Conservation (phyloP, 2,888 invertebrate genomes). For the Coenonympha glycerion region DNA sequence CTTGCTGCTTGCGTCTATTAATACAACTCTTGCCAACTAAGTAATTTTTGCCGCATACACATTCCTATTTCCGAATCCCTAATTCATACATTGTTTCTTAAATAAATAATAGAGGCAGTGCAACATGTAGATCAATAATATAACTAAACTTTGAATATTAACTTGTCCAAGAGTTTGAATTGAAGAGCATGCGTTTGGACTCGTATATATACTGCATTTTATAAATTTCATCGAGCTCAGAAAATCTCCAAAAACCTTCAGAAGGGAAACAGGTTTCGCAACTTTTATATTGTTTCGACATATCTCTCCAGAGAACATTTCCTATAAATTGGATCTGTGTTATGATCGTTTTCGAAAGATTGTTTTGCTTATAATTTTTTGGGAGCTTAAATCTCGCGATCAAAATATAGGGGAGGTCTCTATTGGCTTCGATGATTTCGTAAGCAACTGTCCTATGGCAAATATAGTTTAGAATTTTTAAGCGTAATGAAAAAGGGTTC, state of each 20-base stretch:
- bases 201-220: too few relatives aligned
- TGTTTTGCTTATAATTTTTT: constrained; percentile 29
- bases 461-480: constrained; percentile 25
- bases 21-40: constrained; percentile 48
- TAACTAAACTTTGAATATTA: too few relatives aligned
- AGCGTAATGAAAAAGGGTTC: constrained; percentile 33
- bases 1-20: constrained; percentile 69
- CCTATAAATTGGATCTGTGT: constrained; percentile 70
- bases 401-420: too few relatives aligned
- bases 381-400: not conserved
- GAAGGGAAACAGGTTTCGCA: constrained; percentile 52
- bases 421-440: too few relatives aligned
- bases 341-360: constrained; percentile 44
- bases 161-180: too few relatives aligned
- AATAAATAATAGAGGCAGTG: too few relatives aligned
- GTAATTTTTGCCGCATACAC: constrained; percentile 43
- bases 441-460: not conserved
- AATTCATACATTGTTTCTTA: too few relatives aligned
- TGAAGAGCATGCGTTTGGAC: too few relatives aligned
- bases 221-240: not conserved
- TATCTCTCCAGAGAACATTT: constrained; percentile 65
- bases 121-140: too few relatives aligned
- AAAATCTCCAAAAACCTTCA: constrained; percentile 15
- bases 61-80: not conserved
- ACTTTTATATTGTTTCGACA: constrained; percentile 67